phyloP scores from a whole-genome alignment of 2,888 invertebrate genomes.

The Nesidiocoris tenuis region DNA sequence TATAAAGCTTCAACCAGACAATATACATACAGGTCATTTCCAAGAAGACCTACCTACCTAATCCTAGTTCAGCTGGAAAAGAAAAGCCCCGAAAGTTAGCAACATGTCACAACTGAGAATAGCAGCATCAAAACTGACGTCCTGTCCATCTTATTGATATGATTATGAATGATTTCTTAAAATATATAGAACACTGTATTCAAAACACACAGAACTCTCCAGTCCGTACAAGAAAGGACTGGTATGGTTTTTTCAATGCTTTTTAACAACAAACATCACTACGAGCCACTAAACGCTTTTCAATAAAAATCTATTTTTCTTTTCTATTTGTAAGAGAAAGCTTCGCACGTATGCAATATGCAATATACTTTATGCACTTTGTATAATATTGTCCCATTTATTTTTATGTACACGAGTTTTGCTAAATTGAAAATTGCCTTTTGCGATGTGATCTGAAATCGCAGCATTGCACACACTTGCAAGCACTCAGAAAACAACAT shows the following conservation, averaged over 20 bases:
- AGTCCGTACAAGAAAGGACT: background rate
- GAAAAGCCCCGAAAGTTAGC: slow-evolving; percentile 29
- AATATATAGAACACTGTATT: background rate
- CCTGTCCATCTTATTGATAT: slow-evolving; percentile 16
- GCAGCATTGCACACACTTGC: background rate
- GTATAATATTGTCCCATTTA: background rate
- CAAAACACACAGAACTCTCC: background rate
- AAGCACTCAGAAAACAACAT: background rate
- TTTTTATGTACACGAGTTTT: background rate
- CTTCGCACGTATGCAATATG: background rate
- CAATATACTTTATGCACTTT: background rate
- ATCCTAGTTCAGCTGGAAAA: slow-evolving; percentile 42
- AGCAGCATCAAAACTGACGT: slow-evolving; percentile 18
- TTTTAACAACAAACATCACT: background rate
- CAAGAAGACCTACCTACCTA: slow-evolving; percentile 37
- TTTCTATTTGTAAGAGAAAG: background rate
- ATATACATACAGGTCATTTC: background rate
- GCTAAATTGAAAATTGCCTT: background rate
- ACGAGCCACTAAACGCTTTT: background rate
- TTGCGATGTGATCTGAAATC: background rate
- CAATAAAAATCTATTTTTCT: background rate
- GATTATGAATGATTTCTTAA: background rate
- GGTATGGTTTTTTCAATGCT: background rate
- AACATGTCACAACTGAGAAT: slow-evolving; percentile 13
- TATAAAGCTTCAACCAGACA: background rate